Evolutionary conservation across 2,113 vertebrate genomes (phyloP).

Genomic region (Polyodon spathula): DNA sequence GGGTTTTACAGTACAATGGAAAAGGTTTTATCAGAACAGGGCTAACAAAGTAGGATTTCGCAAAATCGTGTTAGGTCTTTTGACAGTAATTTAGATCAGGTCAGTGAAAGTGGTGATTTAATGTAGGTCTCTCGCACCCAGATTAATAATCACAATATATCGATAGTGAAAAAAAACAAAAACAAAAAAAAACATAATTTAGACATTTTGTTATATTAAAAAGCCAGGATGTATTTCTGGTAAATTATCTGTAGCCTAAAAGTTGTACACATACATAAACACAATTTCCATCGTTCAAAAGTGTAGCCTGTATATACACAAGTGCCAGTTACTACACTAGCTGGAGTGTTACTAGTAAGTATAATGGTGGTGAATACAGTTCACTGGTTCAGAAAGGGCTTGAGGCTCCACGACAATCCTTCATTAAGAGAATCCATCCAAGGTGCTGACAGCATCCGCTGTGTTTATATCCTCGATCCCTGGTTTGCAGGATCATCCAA

Average conservation of each 20-base stretch:
- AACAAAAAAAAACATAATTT: too few species aligned
- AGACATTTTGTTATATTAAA: too few species aligned
- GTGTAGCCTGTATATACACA: neutral
- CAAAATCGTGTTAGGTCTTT: neutral
- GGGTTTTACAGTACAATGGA: constrained; percentile 48
- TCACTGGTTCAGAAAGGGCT: constrained; percentile 97
- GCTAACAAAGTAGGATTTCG: constrained; percentile 33
- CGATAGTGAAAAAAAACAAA: too few species aligned
- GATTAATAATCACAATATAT: neutral
- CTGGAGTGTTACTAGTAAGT: constrained; percentile 30
- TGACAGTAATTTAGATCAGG: neutral
- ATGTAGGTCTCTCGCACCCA: neutral
- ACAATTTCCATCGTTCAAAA: too few species aligned
- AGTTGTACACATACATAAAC: too few species aligned
- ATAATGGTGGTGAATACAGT: constrained; percentile 88
- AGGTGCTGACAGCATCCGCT: constrained; percentile 82
- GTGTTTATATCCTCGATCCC: constrained; percentile 93
- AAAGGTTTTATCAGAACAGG: constrained; percentile 57
- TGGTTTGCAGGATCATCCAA: constrained; percentile 98
- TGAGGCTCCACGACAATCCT: constrained; percentile 95
- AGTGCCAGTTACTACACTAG: neutral
- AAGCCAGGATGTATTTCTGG: too few species aligned
- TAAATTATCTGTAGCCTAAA: too few species aligned
- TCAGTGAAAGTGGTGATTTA: neutral
- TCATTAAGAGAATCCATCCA: constrained; percentile 78